phyloP scores from a whole-genome alignment of 2,113 vertebrate genomes.

The Eonycteris spelaea region DNA sequence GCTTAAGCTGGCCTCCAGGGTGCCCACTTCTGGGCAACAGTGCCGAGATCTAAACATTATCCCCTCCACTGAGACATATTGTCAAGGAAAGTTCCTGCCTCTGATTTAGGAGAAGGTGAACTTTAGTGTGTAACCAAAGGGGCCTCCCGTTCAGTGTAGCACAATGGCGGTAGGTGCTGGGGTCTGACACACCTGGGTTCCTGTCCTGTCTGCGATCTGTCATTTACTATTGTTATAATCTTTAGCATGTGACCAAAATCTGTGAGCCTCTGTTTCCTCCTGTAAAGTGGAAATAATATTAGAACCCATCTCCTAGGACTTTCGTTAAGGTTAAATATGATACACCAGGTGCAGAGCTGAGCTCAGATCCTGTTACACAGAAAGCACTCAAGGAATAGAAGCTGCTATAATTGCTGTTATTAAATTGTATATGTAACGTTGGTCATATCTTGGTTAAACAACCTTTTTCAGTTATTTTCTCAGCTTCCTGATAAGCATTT shows the following conservation, averaged over 20 bases:
- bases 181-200: background rate
- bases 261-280: background rate
- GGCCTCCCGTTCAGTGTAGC: accelerated
- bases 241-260: background rate
- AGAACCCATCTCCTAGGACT: background rate
- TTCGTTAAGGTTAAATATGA: background rate
- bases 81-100: background rate
- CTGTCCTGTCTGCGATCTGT: background rate
- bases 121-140: background rate
- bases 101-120: background rate
- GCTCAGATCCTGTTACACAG: background rate
- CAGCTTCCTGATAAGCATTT: background rate
- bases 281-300: background rate
- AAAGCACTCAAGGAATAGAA: background rate
- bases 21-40: background rate
- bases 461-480: slow-evolving; percentile 15
- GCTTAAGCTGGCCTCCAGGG: background rate
- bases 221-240: background rate
- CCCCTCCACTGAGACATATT: background rate
- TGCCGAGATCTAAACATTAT: background rate
- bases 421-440: background rate
- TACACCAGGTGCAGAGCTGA: background rate
- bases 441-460: background rate
- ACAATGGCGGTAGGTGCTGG: background rate
- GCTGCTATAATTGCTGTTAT: background rate